Evolutionary conservation across 1,140 invertebrate genomes (phyloP).

Genomic region (Anoplolepis gracilipes): DNA sequence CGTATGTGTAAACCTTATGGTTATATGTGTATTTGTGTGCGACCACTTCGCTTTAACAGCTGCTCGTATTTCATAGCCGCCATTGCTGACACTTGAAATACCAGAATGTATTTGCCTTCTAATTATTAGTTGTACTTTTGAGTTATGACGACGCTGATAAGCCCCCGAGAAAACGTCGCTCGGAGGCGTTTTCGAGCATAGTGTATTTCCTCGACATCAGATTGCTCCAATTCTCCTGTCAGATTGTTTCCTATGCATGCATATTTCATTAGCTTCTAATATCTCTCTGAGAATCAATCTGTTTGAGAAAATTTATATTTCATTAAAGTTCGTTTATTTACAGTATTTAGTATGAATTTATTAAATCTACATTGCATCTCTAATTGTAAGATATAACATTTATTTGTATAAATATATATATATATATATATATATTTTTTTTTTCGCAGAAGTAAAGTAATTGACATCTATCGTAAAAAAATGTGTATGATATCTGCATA

Average conservation of each 20-base stretch:
- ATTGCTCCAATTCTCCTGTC: background rate
- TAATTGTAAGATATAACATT: background rate
- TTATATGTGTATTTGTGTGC: background rate
- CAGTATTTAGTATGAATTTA: too few species aligned
- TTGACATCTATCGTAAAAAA: background rate
- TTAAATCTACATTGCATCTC: background rate
- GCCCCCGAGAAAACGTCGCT: constrained; percentile 32
- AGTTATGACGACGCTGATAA: constrained; percentile 58
- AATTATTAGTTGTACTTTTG: constrained; percentile 55
- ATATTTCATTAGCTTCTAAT: background rate
- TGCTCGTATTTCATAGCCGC: constrained; percentile 50
- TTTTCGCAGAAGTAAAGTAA: background rate
- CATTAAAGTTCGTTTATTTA: background rate
- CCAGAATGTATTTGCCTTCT: constrained; percentile 51
- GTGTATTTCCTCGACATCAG: constrained; percentile 1
- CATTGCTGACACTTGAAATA: constrained; percentile 50
- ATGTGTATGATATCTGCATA: background rate
- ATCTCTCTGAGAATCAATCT: background rate
- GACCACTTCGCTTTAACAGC: constrained; percentile 47
- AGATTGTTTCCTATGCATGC: background rate
- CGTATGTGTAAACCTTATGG: background rate
- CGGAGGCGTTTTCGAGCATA: background rate
- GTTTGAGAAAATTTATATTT: background rate
- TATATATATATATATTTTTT: background rate
- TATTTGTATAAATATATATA: background rate